phyloP scores from a whole-genome alignment of 2,113 vertebrate genomes.

The Petrocephalus microphthalmus region DNA sequence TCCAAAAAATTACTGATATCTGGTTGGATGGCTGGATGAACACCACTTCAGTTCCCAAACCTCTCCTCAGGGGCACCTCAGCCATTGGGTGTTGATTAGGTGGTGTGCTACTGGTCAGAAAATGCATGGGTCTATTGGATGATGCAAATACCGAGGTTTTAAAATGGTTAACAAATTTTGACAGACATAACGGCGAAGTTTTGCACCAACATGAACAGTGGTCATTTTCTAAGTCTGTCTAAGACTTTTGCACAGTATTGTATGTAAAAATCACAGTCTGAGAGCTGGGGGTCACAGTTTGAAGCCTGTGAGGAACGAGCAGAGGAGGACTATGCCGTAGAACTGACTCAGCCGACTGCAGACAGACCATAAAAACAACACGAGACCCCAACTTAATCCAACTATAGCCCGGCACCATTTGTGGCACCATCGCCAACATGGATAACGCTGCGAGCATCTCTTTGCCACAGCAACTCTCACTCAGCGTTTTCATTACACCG shows the following conservation, averaged over 20 bases:
- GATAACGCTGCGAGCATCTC: background rate
- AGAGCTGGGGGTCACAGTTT: background rate
- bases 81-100: too few relatives aligned
- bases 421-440: background rate
- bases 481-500: background rate
- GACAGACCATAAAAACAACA: background rate
- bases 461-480: background rate
- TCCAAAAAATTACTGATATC: too few relatives aligned
- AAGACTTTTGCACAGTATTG: background rate
- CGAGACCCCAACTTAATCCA: background rate
- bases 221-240: too few relatives aligned
- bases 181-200: too few relatives aligned
- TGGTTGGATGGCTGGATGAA: too few relatives aligned
- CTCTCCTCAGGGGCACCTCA: too few relatives aligned
- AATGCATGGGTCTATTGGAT: too few relatives aligned
- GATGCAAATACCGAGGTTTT: too few relatives aligned
- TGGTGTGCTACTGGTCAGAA: too few relatives aligned
- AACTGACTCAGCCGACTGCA: background rate
- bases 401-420: background rate
- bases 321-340: background rate
- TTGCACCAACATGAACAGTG: too few relatives aligned
- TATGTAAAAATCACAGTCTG: background rate
- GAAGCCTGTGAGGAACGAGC: background rate
- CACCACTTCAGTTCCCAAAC: too few relatives aligned
- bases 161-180: too few relatives aligned